Percentiles rank a stretch among this genome's conserved stretches.
Conservation (phyloP, 2,888 invertebrate genomes). For the Hemithea aestivaria region DNA sequence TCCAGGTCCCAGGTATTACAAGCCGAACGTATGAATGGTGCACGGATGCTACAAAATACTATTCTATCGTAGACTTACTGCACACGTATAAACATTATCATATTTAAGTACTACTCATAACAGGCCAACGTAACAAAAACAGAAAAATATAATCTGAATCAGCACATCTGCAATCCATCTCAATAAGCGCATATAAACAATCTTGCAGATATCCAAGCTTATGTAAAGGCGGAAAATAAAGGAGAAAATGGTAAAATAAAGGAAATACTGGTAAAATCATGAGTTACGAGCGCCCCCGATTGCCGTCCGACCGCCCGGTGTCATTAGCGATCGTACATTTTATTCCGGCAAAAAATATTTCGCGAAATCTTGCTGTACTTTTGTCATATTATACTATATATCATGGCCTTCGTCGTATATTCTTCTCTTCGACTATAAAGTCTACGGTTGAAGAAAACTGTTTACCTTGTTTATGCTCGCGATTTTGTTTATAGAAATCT, state of each 20-base stretch:
- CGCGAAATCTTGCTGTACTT: slow-evolving; percentile 4
- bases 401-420: too few relatives aligned
- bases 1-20: too few relatives aligned
- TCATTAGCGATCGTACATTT: slow-evolving; percentile 64
- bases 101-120: too few relatives aligned
- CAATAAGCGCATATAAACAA: slow-evolving; percentile 16
- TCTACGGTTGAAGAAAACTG: too few relatives aligned
- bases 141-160: slow-evolving; percentile 1
- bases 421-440: too few relatives aligned
- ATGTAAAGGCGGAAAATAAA: slow-evolving; percentile 47
- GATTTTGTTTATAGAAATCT: too few relatives aligned
- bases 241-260: slow-evolving; percentile 59
- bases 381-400: neutral
- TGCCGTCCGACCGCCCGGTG: slow-evolving; percentile 45
- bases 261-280: slow-evolving; percentile 61
- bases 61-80: too few relatives aligned
- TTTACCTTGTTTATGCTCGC: too few relatives aligned
- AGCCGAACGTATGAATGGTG: too few relatives aligned
- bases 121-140: neutral
- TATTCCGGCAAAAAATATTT: slow-evolving; percentile 26
- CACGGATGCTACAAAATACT: too few relatives aligned
- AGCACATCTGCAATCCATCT: slow-evolving; percentile 8
- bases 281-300: slow-evolving; percentile 60
- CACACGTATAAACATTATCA: too few relatives aligned
- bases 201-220: slow-evolving; percentile 17